These are phyloP conservation scores for Axea sp. DNA, from an alignment of 2,888 invertebrate genomes.

Conservation along the genomic window DNA sequence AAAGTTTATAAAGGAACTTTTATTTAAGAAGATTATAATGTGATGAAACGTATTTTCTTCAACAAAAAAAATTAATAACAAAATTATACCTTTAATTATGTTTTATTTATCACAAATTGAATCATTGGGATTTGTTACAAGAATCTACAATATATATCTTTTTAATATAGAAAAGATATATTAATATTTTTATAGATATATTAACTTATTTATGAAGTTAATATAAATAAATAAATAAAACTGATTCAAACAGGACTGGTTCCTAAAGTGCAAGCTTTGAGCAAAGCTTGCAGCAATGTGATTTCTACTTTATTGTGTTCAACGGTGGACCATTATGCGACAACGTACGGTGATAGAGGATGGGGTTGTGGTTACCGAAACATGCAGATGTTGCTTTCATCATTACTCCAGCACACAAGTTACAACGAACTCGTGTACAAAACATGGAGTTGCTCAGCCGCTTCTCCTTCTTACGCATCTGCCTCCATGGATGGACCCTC, in stretches of 20 bases:
- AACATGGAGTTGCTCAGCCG: constrained; percentile 76
- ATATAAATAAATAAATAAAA: no score
- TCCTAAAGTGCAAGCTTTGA: constrained; percentile 80
- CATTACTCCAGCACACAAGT: constrained; percentile 85
- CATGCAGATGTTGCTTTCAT: constrained; percentile 94
- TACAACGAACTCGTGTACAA: constrained; percentile 84
- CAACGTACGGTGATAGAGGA: constrained; percentile 92
- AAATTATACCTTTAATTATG: no score
- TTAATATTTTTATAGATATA: no score
- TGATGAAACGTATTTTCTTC: no score
- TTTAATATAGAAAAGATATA: no score
- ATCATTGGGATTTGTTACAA: no score
- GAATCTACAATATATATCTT: no score
- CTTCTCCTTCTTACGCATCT: constrained; percentile 66
- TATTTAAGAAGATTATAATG: no score
- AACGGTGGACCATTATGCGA: constrained; percentile 91
- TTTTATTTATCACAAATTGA: no score
- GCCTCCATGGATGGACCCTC: constrained; percentile 76
- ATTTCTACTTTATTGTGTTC: constrained; percentile 87
- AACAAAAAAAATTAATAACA: no score
- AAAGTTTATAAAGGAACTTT: no score
- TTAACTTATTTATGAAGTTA: no score
- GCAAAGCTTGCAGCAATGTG: constrained; percentile 81
- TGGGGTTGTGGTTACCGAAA: constrained; percentile 97
- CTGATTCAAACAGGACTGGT: constrained; percentile 80